Conservation (phyloP, 2,797 vertebrate genomes). For the Lepus townsendii region DNA sequence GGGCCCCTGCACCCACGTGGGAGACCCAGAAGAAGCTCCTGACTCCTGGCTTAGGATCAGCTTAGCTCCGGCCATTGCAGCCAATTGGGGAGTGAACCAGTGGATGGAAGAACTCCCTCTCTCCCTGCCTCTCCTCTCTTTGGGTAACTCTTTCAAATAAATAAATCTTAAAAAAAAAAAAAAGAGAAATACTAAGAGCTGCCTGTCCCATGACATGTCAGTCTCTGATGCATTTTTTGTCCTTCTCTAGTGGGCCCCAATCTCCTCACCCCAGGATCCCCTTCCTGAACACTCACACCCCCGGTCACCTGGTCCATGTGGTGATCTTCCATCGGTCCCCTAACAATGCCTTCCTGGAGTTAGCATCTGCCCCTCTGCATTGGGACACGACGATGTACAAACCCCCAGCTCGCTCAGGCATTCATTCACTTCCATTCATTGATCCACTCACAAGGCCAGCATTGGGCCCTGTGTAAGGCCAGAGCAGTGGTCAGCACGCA, state of each 20-base stretch:
- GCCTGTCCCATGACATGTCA: no score
- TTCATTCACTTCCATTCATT: no score
- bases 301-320: fast-evolving
- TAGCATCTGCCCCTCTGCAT: fast-evolving
- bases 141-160: no score
- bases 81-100: no score
- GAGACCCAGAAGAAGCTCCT: no score
- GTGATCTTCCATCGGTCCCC: background rate
- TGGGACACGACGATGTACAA: no score
- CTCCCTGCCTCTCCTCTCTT: background rate
- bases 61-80: no score
- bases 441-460: background rate
- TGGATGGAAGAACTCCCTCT: no score
- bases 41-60: no score
- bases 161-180: no score
- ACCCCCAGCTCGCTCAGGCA: background rate
- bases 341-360: background rate
- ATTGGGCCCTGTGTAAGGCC: background rate
- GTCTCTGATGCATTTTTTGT: background rate
- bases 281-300: fast-evolving
- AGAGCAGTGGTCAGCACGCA: fast-evolving
- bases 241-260: background rate
- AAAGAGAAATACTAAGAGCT: no score
- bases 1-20: no score
- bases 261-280: background rate